These are phyloP conservation scores for Aricia artaxerxes DNA, from an alignment of 2,888 invertebrate genomes.

Conservation along the genomic window DNA sequence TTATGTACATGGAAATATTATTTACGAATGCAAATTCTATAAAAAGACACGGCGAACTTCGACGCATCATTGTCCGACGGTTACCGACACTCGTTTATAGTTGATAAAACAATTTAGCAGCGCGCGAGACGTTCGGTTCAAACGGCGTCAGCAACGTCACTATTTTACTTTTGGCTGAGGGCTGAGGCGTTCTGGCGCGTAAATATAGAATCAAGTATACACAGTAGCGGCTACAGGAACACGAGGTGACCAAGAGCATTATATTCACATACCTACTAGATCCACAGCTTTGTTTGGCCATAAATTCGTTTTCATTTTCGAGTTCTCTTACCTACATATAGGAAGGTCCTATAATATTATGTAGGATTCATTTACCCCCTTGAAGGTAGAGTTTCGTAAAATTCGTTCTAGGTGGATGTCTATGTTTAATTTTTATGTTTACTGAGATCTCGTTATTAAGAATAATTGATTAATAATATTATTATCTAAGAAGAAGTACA, in stretches of 20 bases:
- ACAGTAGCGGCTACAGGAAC: constrained; percentile 57
- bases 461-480: no score
- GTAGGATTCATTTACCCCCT: no score
- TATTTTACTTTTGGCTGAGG: constrained; percentile 66
- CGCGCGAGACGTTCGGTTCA: constrained; percentile 42
- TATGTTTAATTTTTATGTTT: no score
- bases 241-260: constrained; percentile 62
- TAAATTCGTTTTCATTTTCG: no score
- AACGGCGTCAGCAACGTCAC: constrained; percentile 59
- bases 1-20: constrained; percentile 50
- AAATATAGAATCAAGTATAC: constrained; percentile 70
- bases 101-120: constrained; percentile 47
- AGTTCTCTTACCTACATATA: no score
- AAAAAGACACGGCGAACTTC: constrained; percentile 37
- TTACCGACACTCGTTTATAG: constrained; percentile 17
- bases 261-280: constrained; percentile 36
- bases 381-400: no score
- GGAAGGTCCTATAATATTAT: no score
- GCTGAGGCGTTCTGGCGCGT: constrained; percentile 66
- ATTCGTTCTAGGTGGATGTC: no score
- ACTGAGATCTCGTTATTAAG: no score
- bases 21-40: constrained; percentile 48
- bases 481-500: no score
- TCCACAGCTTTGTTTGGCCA: not conserved
- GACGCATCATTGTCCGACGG: constrained; percentile 29